Evolutionary conservation across 2,113 vertebrate species (phyloP).

Genomic region (Baryphthengus martii): DNA sequence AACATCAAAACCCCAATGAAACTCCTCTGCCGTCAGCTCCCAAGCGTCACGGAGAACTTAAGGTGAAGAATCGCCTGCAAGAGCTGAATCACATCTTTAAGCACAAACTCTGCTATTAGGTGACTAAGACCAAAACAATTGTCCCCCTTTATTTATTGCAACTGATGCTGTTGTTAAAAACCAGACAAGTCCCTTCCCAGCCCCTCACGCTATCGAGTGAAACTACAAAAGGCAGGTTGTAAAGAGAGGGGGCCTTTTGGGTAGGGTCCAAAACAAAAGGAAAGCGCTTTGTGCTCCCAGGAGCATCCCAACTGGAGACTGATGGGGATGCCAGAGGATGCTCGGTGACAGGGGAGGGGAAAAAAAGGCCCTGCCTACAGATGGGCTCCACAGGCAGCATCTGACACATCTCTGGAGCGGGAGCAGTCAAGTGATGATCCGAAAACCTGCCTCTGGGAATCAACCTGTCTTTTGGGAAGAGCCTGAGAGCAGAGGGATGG

Average conservation of each 20-base stretch:
- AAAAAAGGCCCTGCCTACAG: background rate
- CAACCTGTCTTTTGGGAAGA: background rate
- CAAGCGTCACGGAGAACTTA: background rate
- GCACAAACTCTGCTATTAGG: background rate
- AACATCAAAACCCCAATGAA: background rate
- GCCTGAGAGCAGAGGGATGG: fast-evolving
- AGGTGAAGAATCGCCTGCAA: background rate
- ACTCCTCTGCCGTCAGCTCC: background rate
- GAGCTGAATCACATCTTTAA: conserved; percentile 5
- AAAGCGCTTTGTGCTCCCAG: background rate
- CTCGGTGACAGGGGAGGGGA: background rate
- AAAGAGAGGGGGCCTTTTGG: background rate
- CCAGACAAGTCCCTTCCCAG: background rate
- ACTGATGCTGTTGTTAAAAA: background rate
- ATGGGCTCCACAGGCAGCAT: fast-evolving
- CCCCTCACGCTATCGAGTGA: fast-evolving
- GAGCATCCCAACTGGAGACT: background rate
- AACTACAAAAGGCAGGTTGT: background rate
- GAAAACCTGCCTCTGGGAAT: background rate
- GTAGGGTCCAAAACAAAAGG: background rate
- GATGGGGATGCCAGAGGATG: background rate
- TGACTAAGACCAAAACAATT: conserved; percentile 21
- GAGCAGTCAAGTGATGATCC: fast-evolving
- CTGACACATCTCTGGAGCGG: background rate
- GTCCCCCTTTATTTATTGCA: background rate